These are phyloP conservation scores for Oeneis ivallda DNA, from an alignment of 2,888 invertebrate genomes.

Conservation along the genomic window DNA sequence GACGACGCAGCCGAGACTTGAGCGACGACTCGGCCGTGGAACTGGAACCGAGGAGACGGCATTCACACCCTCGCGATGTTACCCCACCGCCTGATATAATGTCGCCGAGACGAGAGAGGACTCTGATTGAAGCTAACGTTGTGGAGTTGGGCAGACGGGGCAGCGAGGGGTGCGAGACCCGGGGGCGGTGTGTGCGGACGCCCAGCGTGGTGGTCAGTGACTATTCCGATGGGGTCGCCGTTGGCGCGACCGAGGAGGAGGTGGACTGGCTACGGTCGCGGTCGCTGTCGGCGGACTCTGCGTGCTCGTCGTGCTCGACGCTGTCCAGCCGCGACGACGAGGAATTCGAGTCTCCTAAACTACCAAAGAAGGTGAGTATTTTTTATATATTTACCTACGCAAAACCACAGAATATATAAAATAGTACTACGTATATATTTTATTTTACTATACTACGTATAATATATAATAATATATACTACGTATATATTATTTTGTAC, in stretches of 20 bases:
- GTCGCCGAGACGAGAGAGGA: conserved; percentile 70
- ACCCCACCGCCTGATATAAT: conserved; percentile 69
- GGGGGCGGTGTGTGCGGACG: conserved; percentile 86
- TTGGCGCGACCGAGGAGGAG: conserved; percentile 73
- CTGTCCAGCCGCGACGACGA: conserved; percentile 88
- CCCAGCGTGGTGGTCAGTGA: conserved; percentile 94
- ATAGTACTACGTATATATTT: too few relatives aligned
- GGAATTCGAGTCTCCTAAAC: conserved; percentile 71
- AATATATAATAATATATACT: too few relatives aligned
- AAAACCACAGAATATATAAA: too few relatives aligned
- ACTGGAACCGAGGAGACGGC: conserved; percentile 75
- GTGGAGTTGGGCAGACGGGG: conserved; percentile 79
- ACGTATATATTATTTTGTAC: too few relatives aligned
- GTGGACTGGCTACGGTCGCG: conserved; percentile 73
- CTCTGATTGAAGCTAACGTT: conserved; percentile 79
- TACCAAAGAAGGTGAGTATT: conserved; percentile 76
- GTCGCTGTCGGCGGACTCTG: conserved; percentile 84
- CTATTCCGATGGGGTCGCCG: conserved; percentile 86
- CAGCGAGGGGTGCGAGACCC: conserved; percentile 72
- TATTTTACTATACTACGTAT: too few relatives aligned
- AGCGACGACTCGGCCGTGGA: conserved; percentile 81
- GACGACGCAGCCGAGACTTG: conserved; percentile 72
- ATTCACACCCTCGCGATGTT: conserved; percentile 67
- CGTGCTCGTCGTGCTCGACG: conserved; percentile 88
- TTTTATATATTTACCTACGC: neutral